phyloP scores from a whole-genome alignment of 2,113 vertebrate species.

The Rhea americana region DNA sequence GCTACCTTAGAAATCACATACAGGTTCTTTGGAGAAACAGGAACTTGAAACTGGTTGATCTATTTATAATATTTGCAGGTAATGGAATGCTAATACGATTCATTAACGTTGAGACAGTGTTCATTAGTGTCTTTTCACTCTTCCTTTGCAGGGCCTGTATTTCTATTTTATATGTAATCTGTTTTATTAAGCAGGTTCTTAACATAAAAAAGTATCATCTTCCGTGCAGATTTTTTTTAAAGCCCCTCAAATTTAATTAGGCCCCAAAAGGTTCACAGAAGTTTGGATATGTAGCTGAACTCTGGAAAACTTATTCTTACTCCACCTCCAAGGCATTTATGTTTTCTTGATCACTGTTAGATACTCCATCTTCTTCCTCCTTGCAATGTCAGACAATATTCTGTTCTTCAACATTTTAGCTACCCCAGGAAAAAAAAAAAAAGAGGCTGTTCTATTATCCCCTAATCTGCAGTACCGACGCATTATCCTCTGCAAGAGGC shows the following conservation, averaged over 20 bases:
- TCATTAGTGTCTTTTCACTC: conserved; percentile 63
- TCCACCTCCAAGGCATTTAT: background rate
- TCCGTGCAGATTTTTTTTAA: conserved; percentile 21
- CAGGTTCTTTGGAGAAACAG: background rate
- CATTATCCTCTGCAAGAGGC: background rate
- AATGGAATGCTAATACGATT: conserved; percentile 58
- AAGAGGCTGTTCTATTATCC: background rate
- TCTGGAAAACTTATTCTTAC: conserved; percentile 5
- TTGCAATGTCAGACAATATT: background rate
- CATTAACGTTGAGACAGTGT: conserved; percentile 53
- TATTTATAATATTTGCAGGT: conserved; percentile 48
- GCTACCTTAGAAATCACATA: background rate
- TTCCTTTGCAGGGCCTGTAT: conserved; percentile 1
- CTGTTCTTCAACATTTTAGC: background rate
- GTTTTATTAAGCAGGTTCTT: conserved; percentile 54
- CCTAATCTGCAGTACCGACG: background rate
- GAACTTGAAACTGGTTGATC: background rate
- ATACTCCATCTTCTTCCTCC: background rate
- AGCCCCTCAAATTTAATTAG: conserved; percentile 38
- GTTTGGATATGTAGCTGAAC: background rate
- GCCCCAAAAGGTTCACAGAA: conserved; percentile 43
- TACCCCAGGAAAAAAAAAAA: background rate
- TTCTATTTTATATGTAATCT: conserved; percentile 57
- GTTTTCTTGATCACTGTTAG: background rate
- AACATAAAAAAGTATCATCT: conserved; percentile 41